These are phyloP conservation scores for Chaetodon trifascialis DNA, from an alignment of 2,113 vertebrate genomes.

Conservation along the genomic window DNA sequence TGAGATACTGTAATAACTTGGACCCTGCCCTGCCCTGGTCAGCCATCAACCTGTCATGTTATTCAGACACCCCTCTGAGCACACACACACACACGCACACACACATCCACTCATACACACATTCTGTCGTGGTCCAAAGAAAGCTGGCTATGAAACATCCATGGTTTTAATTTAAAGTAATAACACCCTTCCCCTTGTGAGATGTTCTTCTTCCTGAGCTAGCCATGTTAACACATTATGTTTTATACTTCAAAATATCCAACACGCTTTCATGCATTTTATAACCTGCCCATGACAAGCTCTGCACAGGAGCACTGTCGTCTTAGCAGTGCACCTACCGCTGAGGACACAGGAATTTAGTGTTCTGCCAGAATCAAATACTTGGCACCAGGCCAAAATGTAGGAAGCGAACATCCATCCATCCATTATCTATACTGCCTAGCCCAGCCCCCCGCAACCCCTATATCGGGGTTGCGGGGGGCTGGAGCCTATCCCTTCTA, in stretches of 20 bases:
- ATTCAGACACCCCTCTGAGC: slow-evolving; percentile 50
- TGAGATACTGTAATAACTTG: slow-evolving; percentile 62
- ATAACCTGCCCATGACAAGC: neutral
- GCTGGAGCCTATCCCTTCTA: no score
- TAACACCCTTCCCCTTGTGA: slow-evolving; percentile 4
- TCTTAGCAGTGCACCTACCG: no score
- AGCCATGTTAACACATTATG: neutral
- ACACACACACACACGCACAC: slow-evolving; percentile 6
- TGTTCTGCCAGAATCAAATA: no score
- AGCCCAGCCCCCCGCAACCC: no score
- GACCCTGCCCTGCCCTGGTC: slow-evolving; percentile 16
- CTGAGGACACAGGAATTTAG: neutral
- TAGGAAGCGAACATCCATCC: neutral
- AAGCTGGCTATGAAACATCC: slow-evolving; percentile 4
- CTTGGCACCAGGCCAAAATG: no score
- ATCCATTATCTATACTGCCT: no score
- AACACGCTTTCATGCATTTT: neutral
- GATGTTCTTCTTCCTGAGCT: neutral
- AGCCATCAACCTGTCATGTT: slow-evolving; percentile 65
- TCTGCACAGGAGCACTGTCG: neutral
- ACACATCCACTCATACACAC: slow-evolving; percentile 2
- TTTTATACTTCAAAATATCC: neutral
- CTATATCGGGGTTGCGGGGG: no score
- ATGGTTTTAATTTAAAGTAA: slow-evolving; percentile 32
- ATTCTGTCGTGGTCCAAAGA: neutral